Conservation (phyloP, 2,888 invertebrate genomes). For the Gryllus longicercus region DNA sequence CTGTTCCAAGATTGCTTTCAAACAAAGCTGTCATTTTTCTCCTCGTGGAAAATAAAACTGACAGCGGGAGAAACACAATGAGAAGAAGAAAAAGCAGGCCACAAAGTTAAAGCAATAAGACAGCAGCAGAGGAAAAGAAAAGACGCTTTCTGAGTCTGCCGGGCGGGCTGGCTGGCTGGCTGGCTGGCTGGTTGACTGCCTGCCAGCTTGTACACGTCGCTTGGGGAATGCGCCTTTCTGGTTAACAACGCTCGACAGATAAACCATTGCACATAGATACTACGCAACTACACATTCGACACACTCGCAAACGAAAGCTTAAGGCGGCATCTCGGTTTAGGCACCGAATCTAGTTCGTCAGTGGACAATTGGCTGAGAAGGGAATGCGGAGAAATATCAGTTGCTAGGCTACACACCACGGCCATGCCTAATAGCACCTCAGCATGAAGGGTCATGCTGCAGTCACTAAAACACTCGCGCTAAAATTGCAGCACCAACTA, state of each 20-base stretch:
- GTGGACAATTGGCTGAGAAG: no score
- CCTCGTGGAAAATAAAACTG: constrained; percentile 17
- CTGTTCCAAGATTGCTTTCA: constrained; percentile 6
- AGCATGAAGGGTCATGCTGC: no score
- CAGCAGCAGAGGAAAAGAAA: constrained; percentile 1
- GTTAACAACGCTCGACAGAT: neutral
- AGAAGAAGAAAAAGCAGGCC: constrained; percentile 17
- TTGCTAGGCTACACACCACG: no score
- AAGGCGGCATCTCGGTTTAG: neutral
- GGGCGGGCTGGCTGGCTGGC: neutral
- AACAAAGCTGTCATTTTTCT: constrained; percentile 17
- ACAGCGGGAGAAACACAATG: constrained; percentile 10
- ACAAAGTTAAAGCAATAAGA: constrained; percentile 17
- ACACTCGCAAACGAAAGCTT: neutral
- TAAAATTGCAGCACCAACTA: no score
- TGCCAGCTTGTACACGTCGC: neutral
- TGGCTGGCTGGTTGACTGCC: neutral
- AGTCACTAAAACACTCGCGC: no score
- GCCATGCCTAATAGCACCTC: no score
- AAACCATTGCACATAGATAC: neutral
- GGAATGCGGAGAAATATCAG: no score
- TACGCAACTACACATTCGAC: neutral
- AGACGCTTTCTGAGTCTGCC: neutral
- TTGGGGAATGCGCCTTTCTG: neutral
- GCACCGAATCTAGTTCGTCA: no score